phyloP scores from a whole-genome alignment of 2,797 vertebrate species.

The Danio choprae region DNA sequence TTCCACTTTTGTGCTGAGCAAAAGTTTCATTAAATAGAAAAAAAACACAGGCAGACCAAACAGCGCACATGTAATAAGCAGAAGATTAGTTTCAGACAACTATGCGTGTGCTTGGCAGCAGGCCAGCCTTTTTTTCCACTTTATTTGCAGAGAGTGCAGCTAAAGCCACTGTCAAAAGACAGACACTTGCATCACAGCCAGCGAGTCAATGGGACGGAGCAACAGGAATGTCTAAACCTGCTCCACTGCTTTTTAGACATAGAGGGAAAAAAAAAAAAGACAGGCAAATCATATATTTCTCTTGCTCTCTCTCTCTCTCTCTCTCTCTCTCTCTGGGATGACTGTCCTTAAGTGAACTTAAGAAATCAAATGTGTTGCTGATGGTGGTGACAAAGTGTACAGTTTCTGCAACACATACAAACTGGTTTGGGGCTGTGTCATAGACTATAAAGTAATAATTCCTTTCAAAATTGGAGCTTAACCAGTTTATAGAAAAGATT shows the following conservation, averaged over 20 bases:
- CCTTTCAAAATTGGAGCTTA: too few relatives aligned
- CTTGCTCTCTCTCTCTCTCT: slow-evolving; percentile 1
- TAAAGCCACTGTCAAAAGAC: slow-evolving; percentile 35
- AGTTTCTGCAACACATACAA: background rate
- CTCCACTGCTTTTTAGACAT: slow-evolving; percentile 36
- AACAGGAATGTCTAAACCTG: slow-evolving; percentile 37
- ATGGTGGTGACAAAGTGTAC: background rate
- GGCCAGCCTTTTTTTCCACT: background rate
- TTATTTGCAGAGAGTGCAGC: slow-evolving; percentile 32
- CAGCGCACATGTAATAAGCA: slow-evolving; percentile 26
- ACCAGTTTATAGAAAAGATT: too few relatives aligned
- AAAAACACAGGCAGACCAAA: slow-evolving; percentile 43
- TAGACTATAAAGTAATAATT: too few relatives aligned
- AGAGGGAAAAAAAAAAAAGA: background rate
- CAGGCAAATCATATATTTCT: background rate
- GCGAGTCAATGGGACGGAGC: slow-evolving; percentile 20
- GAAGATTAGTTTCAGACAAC: slow-evolving; percentile 43
- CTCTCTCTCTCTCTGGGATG: background rate
- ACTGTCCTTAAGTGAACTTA: background rate
- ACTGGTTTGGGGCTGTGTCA: background rate
- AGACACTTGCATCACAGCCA: slow-evolving; percentile 36
- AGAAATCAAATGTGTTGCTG: background rate
- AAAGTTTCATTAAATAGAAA: slow-evolving; percentile 55
- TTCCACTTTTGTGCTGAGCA: slow-evolving; percentile 43
- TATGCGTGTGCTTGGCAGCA: slow-evolving; percentile 40